These are phyloP conservation scores for Drosophila suzukii DNA, from an alignment of 1,140 invertebrate genomes.

Conservation along the genomic window DNA sequence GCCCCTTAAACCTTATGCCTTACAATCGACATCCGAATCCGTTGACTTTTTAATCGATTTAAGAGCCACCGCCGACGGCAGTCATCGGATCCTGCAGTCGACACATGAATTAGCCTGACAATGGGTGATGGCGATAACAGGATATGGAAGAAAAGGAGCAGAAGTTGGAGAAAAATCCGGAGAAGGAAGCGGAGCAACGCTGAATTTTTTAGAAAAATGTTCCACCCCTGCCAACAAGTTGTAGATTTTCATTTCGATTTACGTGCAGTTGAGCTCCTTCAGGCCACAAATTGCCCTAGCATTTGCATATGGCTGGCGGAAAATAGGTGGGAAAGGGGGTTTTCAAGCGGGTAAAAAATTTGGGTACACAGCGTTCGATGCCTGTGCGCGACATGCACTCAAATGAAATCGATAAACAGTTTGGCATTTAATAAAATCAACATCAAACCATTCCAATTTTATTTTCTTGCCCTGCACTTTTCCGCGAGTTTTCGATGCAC, in stretches of 20 bases:
- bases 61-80: conserved; percentile 31
- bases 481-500: conserved; percentile 1
- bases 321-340: not conserved
- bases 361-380: conserved; percentile 10
- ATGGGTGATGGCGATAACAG: conserved; percentile 56
- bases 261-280: conserved; percentile 28
- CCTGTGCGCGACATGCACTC: conserved; percentile 66
- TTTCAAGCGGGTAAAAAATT: not conserved
- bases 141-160: conserved; percentile 8
- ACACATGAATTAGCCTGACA: conserved; percentile 81
- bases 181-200: conserved; percentile 1
- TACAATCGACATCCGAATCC: conserved; percentile 30
- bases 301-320: conserved; percentile 58
- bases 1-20: conserved; percentile 23
- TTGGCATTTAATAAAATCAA: conserved; percentile 70
- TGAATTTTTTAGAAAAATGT: conserved; percentile 42
- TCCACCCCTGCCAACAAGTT: conserved; percentile 54
- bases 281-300: conserved; percentile 53
- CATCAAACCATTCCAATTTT: conserved; percentile 29
- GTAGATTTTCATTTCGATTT: conserved; percentile 79
- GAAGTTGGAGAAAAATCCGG: conserved; percentile 11
- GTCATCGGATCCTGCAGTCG: conserved; percentile 65
- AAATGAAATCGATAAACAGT: conserved; percentile 71
- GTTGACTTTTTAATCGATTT: conserved; percentile 80
- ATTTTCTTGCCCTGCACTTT: not conserved